phyloP scores from a whole-genome alignment of 2,888 invertebrate species.

The Microplitis manilae region DNA sequence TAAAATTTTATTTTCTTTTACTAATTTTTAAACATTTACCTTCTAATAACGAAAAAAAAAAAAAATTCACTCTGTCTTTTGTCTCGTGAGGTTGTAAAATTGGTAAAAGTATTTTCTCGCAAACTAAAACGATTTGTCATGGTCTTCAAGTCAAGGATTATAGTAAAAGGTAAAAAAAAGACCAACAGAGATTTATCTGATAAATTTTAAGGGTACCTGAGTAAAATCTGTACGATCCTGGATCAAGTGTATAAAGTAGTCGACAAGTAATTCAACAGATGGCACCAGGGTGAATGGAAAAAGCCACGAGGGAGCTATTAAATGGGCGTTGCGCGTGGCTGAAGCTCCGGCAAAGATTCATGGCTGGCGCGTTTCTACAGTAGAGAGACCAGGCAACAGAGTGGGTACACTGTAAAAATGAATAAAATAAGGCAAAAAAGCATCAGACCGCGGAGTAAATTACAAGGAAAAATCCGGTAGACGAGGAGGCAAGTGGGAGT shows the following conservation, averaged over 20 bases:
- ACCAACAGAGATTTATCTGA: background rate
- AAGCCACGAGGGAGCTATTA: constrained; percentile 71
- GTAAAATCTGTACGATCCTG: constrained; percentile 8
- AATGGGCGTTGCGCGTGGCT: constrained; percentile 68
- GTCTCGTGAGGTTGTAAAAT: background rate
- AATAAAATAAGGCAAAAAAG: constrained; percentile 34
- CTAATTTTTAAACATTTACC: too few relatives aligned
- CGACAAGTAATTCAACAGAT: constrained; percentile 55
- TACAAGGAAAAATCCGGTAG: constrained; percentile 64
- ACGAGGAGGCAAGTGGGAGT: constrained; percentile 53
- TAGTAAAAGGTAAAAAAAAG: background rate
- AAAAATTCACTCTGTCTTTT: background rate
- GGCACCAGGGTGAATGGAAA: constrained; percentile 68
- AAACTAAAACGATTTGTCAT: constrained; percentile 45
- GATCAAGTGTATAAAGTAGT: constrained; percentile 2
- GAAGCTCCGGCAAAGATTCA: constrained; percentile 68
- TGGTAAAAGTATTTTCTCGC: constrained; percentile 33
- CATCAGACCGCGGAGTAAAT: constrained; percentile 60
- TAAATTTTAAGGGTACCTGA: background rate
- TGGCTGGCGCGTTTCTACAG: constrained; percentile 63
- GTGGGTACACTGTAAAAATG: constrained; percentile 29
- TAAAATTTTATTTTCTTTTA: too few relatives aligned
- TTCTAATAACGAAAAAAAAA: background rate
- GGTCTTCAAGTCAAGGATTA: constrained; percentile 6
- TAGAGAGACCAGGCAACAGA: constrained; percentile 18